Percentiles rank a stretch among this genome's conserved stretches.
Conservation (phyloP, 2,113 vertebrate species). For the Variabilichromis moorii region DNA sequence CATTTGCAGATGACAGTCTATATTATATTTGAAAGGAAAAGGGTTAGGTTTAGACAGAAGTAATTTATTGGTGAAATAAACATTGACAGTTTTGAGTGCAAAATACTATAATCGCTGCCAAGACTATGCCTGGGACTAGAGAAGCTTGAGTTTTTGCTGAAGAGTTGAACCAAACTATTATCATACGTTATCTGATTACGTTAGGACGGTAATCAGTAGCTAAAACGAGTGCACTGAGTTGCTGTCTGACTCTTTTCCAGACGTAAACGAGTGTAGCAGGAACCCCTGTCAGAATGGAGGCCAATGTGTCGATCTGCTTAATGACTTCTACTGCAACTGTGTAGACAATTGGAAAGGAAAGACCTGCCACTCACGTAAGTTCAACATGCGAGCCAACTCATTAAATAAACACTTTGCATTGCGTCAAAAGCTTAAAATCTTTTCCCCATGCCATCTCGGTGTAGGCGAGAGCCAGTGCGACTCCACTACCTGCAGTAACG, state of each 20-base stretch:
- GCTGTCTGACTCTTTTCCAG: slow-evolving; percentile 53
- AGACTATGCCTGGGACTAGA: neutral
- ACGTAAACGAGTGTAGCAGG: slow-evolving; percentile 86
- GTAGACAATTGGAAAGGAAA: slow-evolving; percentile 92
- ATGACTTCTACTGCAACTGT: slow-evolving; percentile 90
- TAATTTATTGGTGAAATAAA: neutral
- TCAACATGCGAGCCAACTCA: neutral
- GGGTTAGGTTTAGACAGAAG: neutral
- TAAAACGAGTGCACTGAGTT: neutral
- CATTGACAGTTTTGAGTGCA: neutral
- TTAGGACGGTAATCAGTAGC: neutral
- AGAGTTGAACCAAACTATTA: neutral
- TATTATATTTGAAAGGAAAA: neutral
- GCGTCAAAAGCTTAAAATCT: neutral
- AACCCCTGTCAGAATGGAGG: slow-evolving; percentile 88
- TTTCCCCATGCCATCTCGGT: neutral
- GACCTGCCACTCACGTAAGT: slow-evolving; percentile 85
- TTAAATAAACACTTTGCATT: neutral
- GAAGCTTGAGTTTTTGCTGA: neutral
- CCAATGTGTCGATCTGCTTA: slow-evolving; percentile 81
- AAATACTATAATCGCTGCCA: neutral
- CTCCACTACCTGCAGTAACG: slow-evolving; percentile 84
- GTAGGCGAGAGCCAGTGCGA: slow-evolving; percentile 92
- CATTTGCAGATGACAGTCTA: neutral
- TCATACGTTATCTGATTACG: neutral